Base-by-base conservation (phyloP, 2,888 invertebrate genomes). In the Cephus pulcher region DNA sequence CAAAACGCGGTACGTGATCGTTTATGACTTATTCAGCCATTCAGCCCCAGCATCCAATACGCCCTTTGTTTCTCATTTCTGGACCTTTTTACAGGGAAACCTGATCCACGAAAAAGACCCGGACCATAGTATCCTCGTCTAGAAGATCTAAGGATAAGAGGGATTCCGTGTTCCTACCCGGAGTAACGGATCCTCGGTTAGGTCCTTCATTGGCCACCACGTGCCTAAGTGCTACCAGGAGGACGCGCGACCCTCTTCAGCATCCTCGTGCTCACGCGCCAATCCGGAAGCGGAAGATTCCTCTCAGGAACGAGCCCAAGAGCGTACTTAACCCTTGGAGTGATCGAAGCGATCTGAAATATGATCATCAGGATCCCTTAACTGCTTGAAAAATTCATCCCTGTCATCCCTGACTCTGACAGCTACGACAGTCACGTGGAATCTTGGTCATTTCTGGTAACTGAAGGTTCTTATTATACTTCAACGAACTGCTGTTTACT, bases 221-320 rank as follows among this genome's bases (percentile, higher is more conserved):
- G 91, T 91, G 91, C 89, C 89, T 84, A 90, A 90, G 91, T 91
- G 87, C 83, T 84, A 80, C 85, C 81, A 79, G 81, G 84, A 83
- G 86, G 86, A 81, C 85, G 80, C 81, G 86, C 84, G 87, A 56
- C 85, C 87, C 88, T 86, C 88, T 88, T 86, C 83, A 85, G 83
- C 81, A 84, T 85, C 85, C 87, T 86, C 84, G 71, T 74, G 73
- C 83, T 86, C 87, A 85, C 87, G 86, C 87, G 86, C 86, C 89
- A 88, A 90, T 89, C 89, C 91, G 91, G 90, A 91, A 91, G 84
- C 90, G 90, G 91, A 91, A 90, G 88, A 85, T 81, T 84, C 86
- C 86, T 85, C 89, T 91, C 84, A 9, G 56, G 56, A 56, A 23
- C 56, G 56, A 56, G 56, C 56, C 81, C 79, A 76, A 84, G 33